Base-by-base conservation (phyloP, 2,888 invertebrate species). In the Lasioglossum lativentre region DNA sequence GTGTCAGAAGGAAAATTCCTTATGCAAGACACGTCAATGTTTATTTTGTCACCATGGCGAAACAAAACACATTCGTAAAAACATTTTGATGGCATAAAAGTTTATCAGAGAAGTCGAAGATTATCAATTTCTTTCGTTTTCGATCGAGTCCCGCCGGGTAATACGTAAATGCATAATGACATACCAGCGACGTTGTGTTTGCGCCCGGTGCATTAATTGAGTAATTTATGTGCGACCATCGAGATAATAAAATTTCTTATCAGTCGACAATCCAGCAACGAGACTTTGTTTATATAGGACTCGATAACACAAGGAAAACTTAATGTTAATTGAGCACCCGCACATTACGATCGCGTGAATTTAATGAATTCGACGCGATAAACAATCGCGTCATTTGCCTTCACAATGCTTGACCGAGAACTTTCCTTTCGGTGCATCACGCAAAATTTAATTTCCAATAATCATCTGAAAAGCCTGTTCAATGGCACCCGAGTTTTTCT, bases 101-200 rank as follows among this genome's bases (percentile, higher is more conserved):
- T 87, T 63, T 81, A 86, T 84, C 77, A 27, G 38, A 14, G 56
- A 73, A 82, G 79, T 82, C 74, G 86, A 80, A 78, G 86, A 80
- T 86, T 72, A 86, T 72, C 68, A 56, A 59, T 79, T 86, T 78
- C 70, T 66, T 76, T 66, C 34, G 38, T 75, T 45, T 19, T 19
- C 45, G 75, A 70, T 12, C 77, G 82, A 59, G 70, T 40, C 56
- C n/a, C 45, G 1, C 59, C 66, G n/a, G 78, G 40, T 70, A 74
- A 73, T 56, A 78, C 63, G 47, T 47, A 79, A 85, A 78, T 78
- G 56, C 79, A 83, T 71, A 75, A 72, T 42, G 56, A 63, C 38
- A 47, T 10, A 12, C 10, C 8, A 45, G 27, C 38, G 59, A 27
- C 52, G 14, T 14, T 52, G 59, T 79, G 79, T 83, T 76, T 52